Base-by-base conservation (phyloP, 2,113 vertebrate species). In the Thomomys bottae region DNA sequence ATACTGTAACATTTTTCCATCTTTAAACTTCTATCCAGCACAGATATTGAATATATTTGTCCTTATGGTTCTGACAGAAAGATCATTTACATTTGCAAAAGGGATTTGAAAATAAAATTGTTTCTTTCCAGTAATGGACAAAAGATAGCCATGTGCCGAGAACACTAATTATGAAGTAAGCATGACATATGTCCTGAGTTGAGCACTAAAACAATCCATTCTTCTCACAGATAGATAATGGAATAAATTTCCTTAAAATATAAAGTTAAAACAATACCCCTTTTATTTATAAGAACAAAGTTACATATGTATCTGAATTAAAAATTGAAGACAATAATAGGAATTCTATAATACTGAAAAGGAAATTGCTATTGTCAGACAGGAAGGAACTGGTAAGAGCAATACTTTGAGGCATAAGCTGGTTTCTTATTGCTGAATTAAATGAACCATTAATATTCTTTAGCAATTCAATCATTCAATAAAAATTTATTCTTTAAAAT, bases 201-300 rank as follows among this genome's bases (percentile, higher is more conserved):
- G 40, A 42, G 1, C n/a, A 81, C 34, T 76, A 71, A 63, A 77
- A 57, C 23, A 88, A 82, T 40, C 28, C 1, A 73, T 57, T 61
- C 75, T 87, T 21, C n/a, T 92, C 17, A 73, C n/a, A 82, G 72
- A 23, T 32, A 64, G 26, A 67, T 8, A 79, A 26, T 75, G 21
- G 21, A 85, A n/a, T 64, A 67, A 63, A 88, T 82, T 38, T 40
- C 5, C 30, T 90, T 76, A 84, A 95, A 87, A 88, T 64, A 45
- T 21, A 24, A 70, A 77, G 78, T 72, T 77, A 49, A 87, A 93
- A 59, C 5, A n/a, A 70, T 12, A 82, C 12, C 63, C 84, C 3
- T 61, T 76, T 81, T 83, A 59, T 87, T 83, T 23, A 49, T 42
- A 38, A 72, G 5, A 63, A 7, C 54, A 10, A 89, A 45, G 36